A percentile compares a stretch with the other conserved stretches of the same genome.
phyloP scores from a whole-genome alignment of 1,140 invertebrate genomes.

The Probaryconus sp. region DNA sequence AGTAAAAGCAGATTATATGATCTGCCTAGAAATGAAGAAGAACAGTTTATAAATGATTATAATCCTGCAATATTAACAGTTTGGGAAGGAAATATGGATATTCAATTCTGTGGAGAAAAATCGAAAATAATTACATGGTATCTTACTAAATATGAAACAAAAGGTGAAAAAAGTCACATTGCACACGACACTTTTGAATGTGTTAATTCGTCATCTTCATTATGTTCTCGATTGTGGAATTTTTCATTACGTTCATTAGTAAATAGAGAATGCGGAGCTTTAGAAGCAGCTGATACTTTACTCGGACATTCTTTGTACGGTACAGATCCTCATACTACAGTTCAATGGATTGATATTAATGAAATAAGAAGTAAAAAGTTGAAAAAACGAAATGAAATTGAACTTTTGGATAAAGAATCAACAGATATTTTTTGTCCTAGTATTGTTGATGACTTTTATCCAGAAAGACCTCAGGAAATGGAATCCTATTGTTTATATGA shows the following conservation, averaged over 20 bases:
- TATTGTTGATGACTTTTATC: slow-evolving; percentile 57
- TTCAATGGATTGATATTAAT: slow-evolving; percentile 64
- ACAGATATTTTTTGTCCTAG: slow-evolving; percentile 51
- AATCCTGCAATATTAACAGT: too few species aligned
- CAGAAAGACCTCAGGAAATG: slow-evolving; percentile 46
- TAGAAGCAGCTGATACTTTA: slow-evolving; percentile 63
- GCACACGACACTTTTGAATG: background rate
- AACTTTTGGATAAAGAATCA: too few species aligned
- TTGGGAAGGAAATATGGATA: too few species aligned
- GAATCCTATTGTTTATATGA: slow-evolving; percentile 38
- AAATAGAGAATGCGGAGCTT: slow-evolving; percentile 59
- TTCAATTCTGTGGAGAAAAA: slow-evolving; percentile 59
- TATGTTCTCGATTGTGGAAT: slow-evolving; percentile 35
- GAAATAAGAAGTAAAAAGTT: slow-evolving; percentile 39
- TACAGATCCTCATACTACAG: slow-evolving; percentile 60
- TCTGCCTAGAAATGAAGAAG: slow-evolving; percentile 37
- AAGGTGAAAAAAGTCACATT: slow-evolving; percentile 18
- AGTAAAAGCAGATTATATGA: slow-evolving; percentile 59
- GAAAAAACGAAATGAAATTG: slow-evolving; percentile 41
- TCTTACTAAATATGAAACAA: slow-evolving; percentile 32
- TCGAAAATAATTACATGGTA: slow-evolving; percentile 52
- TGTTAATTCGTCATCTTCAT: slow-evolving; percentile 1
- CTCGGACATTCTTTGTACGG: slow-evolving; percentile 56
- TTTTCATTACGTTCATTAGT: slow-evolving; percentile 44
- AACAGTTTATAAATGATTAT: too few species aligned